These are phyloP conservation scores for Brachionichthys hirsutus DNA, from an alignment of 2,113 vertebrate genomes.

Conservation along the genomic window DNA sequence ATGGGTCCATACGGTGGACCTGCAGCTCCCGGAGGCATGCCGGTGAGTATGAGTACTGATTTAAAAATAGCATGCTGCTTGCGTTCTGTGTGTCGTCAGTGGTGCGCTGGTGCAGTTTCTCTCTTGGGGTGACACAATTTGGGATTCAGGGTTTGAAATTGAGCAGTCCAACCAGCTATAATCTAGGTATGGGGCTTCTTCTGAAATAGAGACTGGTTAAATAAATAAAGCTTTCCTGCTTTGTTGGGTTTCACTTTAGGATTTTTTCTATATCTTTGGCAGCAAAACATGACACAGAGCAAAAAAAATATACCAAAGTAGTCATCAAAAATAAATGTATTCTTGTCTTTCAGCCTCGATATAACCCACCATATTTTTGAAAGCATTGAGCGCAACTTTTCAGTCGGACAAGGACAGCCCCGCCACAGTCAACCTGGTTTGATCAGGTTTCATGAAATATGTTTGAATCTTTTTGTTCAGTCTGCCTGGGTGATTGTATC, in stretches of 20 bases:
- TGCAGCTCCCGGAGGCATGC: conserved; percentile 69
- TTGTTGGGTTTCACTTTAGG: conserved; percentile 24
- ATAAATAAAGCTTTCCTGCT: conserved; percentile 7
- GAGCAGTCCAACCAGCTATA: neutral
- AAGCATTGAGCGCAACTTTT: conserved; percentile 69
- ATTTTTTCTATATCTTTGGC: conserved; percentile 17
- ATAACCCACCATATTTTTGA: conserved; percentile 78
- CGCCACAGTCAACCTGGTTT: conserved; percentile 64
- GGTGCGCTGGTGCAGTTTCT: neutral
- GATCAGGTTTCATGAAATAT: conserved; percentile 35
- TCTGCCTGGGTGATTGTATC: conserved; percentile 12
- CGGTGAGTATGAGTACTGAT: conserved; percentile 67
- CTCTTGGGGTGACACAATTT: neutral
- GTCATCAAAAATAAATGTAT: conserved; percentile 59
- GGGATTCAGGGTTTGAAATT: neutral
- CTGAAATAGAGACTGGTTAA: neutral
- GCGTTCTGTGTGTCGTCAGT: conserved; percentile 24
- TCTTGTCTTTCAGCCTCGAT: conserved; percentile 81
- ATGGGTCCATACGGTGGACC: conserved; percentile 76
- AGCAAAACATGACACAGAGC: conserved; percentile 24
- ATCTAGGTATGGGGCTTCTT: neutral
- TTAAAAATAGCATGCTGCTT: conserved; percentile 6
- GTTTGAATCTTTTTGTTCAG: conserved; percentile 9
- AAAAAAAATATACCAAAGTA: conserved; percentile 18
- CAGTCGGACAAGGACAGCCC: conserved; percentile 67